A percentile compares a stretch with the other conserved stretches of the same genome.
Conservation (phyloP, 2,113 vertebrate genomes). For the Corydoras maculifer region DNA sequence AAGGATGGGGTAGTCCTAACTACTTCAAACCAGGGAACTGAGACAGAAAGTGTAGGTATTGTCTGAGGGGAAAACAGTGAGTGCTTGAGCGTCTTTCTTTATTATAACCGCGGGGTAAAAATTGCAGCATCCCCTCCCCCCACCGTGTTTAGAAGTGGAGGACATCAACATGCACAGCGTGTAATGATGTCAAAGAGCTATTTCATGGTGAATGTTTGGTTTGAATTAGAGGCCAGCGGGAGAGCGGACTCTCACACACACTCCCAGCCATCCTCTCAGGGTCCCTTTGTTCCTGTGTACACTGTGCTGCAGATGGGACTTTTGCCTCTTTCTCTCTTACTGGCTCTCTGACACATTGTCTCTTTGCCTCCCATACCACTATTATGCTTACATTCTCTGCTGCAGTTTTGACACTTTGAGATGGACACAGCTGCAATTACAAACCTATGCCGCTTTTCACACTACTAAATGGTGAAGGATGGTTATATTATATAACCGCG, state of each 20-base stretch:
- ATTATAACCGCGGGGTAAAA: slow-evolving; percentile 43
- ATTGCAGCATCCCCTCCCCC: slow-evolving; percentile 34
- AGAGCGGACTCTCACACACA: slow-evolving; percentile 43
- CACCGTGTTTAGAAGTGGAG: slow-evolving; percentile 44
- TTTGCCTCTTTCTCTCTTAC: slow-evolving; percentile 20
- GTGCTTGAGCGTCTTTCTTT: slow-evolving; percentile 14
- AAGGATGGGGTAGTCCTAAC: slow-evolving; percentile 13
- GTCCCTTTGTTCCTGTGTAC: slow-evolving; percentile 44
- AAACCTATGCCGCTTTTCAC: not conserved
- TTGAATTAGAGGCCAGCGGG: slow-evolving; percentile 56
- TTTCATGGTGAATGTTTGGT: slow-evolving; percentile 54
- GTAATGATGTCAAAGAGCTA: slow-evolving; percentile 56
- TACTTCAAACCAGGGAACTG: not conserved
- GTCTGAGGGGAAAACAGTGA: slow-evolving; percentile 29
- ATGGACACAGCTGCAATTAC: slow-evolving; percentile 28
- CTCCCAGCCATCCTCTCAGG: slow-evolving; percentile 34
- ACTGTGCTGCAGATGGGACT: slow-evolving; percentile 40
- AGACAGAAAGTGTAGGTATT: slow-evolving; percentile 4
- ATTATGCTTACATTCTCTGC: slow-evolving; percentile 30
- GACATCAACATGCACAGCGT: slow-evolving; percentile 50
- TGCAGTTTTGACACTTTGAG: slow-evolving; percentile 17
- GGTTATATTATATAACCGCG: no score
- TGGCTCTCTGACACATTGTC: slow-evolving; percentile 22
- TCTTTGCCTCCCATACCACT: slow-evolving; percentile 26
- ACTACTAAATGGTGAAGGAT: no score